Base-by-base conservation (phyloP, 2,113 vertebrate species). In the Hipposideros armiger region DNA sequence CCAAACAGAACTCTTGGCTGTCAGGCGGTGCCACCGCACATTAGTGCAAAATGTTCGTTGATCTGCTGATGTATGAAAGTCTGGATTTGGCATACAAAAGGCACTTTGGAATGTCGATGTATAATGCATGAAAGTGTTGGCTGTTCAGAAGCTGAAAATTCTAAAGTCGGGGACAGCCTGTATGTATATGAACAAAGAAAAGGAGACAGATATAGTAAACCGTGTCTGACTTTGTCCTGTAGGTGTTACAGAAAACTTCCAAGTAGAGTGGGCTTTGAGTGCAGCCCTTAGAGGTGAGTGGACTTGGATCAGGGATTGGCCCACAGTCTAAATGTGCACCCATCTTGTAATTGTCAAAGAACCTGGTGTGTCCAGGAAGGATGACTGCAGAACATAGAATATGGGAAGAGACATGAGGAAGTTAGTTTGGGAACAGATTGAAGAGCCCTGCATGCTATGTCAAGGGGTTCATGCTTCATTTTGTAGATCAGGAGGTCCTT, bases 101-200 rank as follows among this genome's bases (percentile, higher is more conserved):
- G 95, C 97, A 98, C 95, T 97, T 96, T 95, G 97, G 96, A 98
- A 94, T 96, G 97, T 97, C 97, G 86, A 97, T 98, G 97, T 98
- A 98, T 98, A 98, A 98, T 98, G 97, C 97, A 98, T 98, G 97
- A 98, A 98, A 98, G 86, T 97, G 97, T 97, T 97, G 97, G 97
- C 97, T 98, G 96, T 96, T 96, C 77, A 74, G 82, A 96, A 98
- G 86, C 97, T 97, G 96, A 97, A 97, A 98, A 97, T 96, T 87
- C 95, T 95, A 96, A 94, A 97, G 95, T 96, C 97, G 93, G 96
- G 97, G 97, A 96, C 96, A 97, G 97, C 87, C 97, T 96, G 97
- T 96, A 97, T 95, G 78, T 97, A 97, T 82, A 94, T 93, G 97
- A 96, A 98, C 96, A 96, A 97, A 97, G 95, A 96, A 90, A 93